Percentiles rank a stretch among this genome's conserved stretches.
These are phyloP conservation scores for Vireo altiloquus DNA, from an alignment of 2,113 vertebrate species.

Conservation along the genomic window DNA sequence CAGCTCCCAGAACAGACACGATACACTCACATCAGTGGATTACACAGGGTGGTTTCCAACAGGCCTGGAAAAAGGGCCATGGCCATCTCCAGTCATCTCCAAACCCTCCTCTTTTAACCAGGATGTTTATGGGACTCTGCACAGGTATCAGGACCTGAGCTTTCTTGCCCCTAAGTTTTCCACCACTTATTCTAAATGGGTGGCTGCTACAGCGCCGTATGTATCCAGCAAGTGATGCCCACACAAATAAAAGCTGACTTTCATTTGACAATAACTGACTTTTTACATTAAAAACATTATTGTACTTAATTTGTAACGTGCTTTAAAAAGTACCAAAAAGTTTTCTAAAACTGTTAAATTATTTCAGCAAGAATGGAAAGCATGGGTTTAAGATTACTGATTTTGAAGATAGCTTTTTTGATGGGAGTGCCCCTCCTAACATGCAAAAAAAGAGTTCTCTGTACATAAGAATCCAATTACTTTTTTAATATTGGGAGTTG, in stretches of 20 bases:
- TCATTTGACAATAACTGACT: background rate
- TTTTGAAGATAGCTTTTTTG: background rate
- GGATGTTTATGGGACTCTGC: background rate
- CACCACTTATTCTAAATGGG: background rate
- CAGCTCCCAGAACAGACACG: background rate
- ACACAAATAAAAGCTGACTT: background rate
- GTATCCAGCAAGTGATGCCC: background rate
- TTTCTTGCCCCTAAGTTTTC: background rate
- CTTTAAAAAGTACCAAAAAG: background rate
- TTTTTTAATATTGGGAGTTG: background rate
- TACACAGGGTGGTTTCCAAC: background rate
- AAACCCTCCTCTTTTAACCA: rapidly evolving
- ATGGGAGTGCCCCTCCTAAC: background rate
- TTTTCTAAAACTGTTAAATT: constrained; percentile 9
- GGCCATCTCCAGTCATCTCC: background rate
- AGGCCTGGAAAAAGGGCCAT: rapidly evolving
- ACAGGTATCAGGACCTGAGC: background rate
- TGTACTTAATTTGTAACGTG: background rate
- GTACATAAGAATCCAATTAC: background rate
- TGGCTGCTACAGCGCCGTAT: background rate
- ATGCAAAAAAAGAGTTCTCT: background rate
- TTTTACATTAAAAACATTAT: background rate
- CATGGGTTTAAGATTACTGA: background rate
- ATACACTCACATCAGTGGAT: background rate
- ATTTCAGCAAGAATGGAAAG: constrained; percentile 14